These are phyloP conservation scores for Cydia strobilella DNA, from an alignment of 1,140 invertebrate genomes.

Conservation along the genomic window DNA sequence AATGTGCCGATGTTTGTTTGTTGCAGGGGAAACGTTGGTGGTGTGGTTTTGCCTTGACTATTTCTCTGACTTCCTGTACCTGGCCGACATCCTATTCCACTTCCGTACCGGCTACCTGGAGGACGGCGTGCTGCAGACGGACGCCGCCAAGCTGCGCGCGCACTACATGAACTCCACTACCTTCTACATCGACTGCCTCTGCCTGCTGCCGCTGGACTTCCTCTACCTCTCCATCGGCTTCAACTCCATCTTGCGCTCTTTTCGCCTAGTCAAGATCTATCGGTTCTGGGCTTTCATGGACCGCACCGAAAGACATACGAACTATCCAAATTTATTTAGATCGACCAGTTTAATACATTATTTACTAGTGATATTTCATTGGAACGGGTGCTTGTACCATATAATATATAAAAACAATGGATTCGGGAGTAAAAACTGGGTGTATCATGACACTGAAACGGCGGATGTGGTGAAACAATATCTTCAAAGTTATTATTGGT, in stretches of 20 bases:
- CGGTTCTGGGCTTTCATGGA: slow-evolving; percentile 99
- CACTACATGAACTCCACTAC: slow-evolving; percentile 99
- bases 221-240: slow-evolving; percentile 98
- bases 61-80: slow-evolving; percentile 96
- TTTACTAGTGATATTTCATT: slow-evolving; percentile 98
- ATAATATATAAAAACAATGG: slow-evolving; percentile 97
- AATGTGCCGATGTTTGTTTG: slow-evolving; percentile 43
- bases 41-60: slow-evolving; percentile 99
- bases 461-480: slow-evolving; percentile 96
- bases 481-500: slow-evolving; percentile 99
- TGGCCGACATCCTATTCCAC: slow-evolving; percentile 97
- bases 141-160: slow-evolving; percentile 94
- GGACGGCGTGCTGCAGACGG: slow-evolving; percentile 97
- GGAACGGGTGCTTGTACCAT: slow-evolving; percentile 99
- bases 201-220: slow-evolving; percentile 98
- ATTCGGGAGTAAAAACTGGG: slow-evolving; percentile 95
- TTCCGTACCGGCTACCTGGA: slow-evolving; percentile 98
- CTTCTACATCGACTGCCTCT: slow-evolving; percentile 99
- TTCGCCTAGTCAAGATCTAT: slow-evolving; percentile 98
- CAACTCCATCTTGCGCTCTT: slow-evolving; percentile 97
- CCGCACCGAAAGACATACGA: slow-evolving; percentile 98
- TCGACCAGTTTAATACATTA: slow-evolving; percentile 97
- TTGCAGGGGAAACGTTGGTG: slow-evolving; percentile 90
- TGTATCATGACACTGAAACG: slow-evolving; percentile 90
- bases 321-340: slow-evolving; percentile 98